These are phyloP conservation scores for Simalia tracyae DNA, from an alignment of 2,797 vertebrate species.

Conservation along the genomic window DNA sequence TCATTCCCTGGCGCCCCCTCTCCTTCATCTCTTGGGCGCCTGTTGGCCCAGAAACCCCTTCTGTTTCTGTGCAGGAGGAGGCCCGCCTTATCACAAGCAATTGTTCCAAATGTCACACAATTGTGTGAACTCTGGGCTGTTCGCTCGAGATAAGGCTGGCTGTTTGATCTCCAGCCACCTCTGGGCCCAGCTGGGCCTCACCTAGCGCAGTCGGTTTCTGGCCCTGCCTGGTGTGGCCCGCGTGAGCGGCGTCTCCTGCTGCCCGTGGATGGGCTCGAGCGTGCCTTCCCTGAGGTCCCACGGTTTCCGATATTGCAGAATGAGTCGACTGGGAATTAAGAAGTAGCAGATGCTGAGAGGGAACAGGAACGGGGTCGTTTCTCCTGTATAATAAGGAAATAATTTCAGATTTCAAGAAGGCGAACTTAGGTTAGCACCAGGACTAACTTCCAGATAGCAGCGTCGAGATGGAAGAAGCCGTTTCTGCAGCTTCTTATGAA, in stretches of 20 bases:
- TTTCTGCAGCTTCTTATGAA: neutral
- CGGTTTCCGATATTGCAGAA: neutral
- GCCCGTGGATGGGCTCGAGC: neutral
- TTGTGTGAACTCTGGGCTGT: neutral
- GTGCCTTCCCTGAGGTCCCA: neutral
- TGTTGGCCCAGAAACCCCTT: neutral
- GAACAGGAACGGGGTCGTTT: too few species aligned
- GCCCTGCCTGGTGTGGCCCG: accelerated
- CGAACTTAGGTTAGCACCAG: neutral
- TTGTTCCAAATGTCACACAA: neutral
- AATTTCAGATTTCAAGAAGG: neutral
- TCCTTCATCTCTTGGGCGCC: neutral
- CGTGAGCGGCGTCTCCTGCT: neutral
- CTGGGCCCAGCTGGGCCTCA: neutral
- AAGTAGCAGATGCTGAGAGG: too few species aligned
- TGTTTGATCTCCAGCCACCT: neutral
- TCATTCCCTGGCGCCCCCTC: too few species aligned
- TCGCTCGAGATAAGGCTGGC: neutral
- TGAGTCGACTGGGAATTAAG: neutral
- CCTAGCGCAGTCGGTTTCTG: neutral
- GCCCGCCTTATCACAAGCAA: neutral
- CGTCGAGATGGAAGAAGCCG: neutral
- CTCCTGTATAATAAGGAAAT: neutral
- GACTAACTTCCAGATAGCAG: neutral
- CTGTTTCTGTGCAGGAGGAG: neutral